These are phyloP conservation scores for Prenolepis imparis DNA, from an alignment of 2,888 invertebrate genomes.

Conservation along the genomic window DNA sequence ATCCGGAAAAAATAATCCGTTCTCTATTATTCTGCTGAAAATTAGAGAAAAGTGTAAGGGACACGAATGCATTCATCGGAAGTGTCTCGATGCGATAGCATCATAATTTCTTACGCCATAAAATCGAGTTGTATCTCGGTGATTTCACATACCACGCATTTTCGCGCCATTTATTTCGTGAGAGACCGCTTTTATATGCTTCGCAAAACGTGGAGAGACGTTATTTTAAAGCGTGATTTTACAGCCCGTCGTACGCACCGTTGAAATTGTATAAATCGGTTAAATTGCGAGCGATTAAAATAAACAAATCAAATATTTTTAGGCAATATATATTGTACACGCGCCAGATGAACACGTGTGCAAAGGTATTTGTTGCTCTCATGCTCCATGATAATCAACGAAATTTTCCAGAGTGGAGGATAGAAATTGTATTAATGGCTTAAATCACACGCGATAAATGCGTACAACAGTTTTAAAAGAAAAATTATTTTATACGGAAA, in stretches of 20 bases:
- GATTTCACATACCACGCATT: constrained; percentile 10
- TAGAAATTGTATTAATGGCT: constrained; percentile 46
- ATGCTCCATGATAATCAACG: constrained; percentile 18
- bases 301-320: constrained; percentile 52
- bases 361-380: constrained; percentile 14
- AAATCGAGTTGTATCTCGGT: neutral
- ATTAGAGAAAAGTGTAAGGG: constrained; percentile 23
- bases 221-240: constrained; percentile 19
- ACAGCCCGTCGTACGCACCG: neutral
- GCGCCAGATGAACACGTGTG: constrained; percentile 3
- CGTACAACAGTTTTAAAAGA: neutral
- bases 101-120: constrained; percentile 30
- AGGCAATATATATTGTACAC: constrained; percentile 11
- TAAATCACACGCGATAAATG: constrained; percentile 28
- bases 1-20: constrained; percentile 1
- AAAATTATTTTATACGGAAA: constrained; percentile 9
- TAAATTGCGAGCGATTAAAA: constrained; percentile 49
- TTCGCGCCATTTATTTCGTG: constrained; percentile 27
- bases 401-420: constrained; percentile 27
- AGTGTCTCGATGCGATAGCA: constrained; percentile 17
- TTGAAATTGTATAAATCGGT: constrained; percentile 36
- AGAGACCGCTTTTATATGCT: constrained; percentile 1
- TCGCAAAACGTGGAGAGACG: neutral
- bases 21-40: neutral
- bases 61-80: constrained; percentile 5